Evolutionary conservation across 2,888 invertebrate species (phyloP).

Genomic region (Elysia crispata): DNA sequence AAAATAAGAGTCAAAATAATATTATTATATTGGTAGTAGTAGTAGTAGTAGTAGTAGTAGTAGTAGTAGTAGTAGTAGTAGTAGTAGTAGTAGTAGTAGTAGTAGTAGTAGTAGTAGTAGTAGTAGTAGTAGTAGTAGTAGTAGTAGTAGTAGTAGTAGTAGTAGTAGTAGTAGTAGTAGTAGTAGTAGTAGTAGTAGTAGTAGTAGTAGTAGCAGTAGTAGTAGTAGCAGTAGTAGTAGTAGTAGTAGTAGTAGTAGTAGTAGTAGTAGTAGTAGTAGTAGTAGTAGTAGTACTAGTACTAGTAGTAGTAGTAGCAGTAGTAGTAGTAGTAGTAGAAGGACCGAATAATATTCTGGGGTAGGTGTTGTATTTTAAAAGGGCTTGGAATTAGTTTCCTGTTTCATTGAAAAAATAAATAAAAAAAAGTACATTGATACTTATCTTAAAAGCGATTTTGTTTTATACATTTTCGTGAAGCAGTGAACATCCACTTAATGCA

Average conservation of each 20-base stretch:
- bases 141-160: conserved; percentile 45
- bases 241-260: background rate
- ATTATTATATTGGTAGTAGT: no score
- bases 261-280: conserved; percentile 12
- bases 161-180: conserved; percentile 46
- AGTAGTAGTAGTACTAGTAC: background rate
- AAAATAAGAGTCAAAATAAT: no score
- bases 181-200: conserved; percentile 43
- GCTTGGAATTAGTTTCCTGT: no score
- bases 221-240: background rate
- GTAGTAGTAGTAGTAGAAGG: no score
- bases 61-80: conserved; percentile 45
- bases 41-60: conserved; percentile 18
- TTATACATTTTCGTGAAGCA: no score
- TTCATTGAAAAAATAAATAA: no score
- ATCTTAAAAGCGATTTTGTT: no score
- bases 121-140: conserved; percentile 46
- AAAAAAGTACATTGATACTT: no score
- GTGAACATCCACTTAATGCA: no score
- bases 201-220: background rate
- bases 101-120: conserved; percentile 45
- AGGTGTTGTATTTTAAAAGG: no score
- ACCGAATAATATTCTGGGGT: no score
- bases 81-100: conserved; percentile 45
- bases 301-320: no score